phyloP scores from a whole-genome alignment of 2,113 vertebrate species.

The Psilopogon haemacephalus region DNA sequence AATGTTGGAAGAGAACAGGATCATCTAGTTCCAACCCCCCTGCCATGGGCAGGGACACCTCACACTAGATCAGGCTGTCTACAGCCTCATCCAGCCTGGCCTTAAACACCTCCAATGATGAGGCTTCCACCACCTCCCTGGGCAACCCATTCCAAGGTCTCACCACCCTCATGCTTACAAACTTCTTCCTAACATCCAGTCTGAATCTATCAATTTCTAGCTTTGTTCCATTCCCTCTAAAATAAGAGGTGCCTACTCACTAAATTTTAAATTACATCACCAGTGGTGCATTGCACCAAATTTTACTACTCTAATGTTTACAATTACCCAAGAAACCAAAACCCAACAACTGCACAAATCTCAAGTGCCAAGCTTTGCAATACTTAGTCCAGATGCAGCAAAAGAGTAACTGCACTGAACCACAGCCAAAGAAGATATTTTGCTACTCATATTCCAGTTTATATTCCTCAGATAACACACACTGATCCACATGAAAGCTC shows the following conservation, averaged over 20 bases:
- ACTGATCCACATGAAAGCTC: neutral
- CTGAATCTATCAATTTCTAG: too few species aligned
- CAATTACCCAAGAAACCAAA: neutral
- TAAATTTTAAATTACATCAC: neutral
- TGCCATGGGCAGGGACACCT: too few species aligned
- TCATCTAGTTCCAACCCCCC: too few species aligned
- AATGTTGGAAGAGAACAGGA: too few species aligned
- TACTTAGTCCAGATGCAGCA: neutral
- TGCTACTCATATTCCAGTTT: neutral
- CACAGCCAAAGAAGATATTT: neutral
- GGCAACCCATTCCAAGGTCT: too few species aligned
- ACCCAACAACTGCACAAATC: neutral
- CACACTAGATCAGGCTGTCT: too few species aligned
- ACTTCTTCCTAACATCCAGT: too few species aligned
- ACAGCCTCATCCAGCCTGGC: too few species aligned
- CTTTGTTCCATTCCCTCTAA: too few species aligned
- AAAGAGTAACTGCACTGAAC: neutral
- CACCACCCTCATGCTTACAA: too few species aligned
- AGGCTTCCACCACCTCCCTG: too few species aligned
- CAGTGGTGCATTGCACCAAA: neutral
- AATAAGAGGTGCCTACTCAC: neutral
- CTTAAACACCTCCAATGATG: too few species aligned
- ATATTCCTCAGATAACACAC: neutral
- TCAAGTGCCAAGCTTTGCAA: neutral
- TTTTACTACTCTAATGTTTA: neutral